Percentiles rank a stretch among this genome's conserved stretches.
Conservation (phyloP, 2,113 vertebrate genomes). For the Cyphomyrus discorhynchus region DNA sequence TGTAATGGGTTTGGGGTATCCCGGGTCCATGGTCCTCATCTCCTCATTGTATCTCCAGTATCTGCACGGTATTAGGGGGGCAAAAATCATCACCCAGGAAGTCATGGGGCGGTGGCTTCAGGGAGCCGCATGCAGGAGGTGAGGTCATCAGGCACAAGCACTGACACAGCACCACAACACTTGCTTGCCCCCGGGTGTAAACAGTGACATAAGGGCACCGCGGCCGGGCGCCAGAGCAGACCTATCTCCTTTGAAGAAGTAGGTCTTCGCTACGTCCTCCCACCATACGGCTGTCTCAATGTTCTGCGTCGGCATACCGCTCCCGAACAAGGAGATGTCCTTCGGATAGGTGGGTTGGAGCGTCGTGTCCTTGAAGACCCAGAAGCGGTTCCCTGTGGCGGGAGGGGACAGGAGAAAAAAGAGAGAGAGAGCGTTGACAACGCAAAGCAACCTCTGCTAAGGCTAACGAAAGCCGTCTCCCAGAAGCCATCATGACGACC, state of each 20-base stretch:
- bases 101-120: background rate
- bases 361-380: slow-evolving; percentile 96
- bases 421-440: slow-evolving; percentile 7
- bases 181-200: background rate
- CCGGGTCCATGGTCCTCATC: slow-evolving; percentile 93
- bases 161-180: background rate
- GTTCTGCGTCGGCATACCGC: slow-evolving; percentile 85
- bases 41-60: slow-evolving; percentile 99
- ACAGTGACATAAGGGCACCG: background rate
- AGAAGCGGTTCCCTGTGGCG: slow-evolving; percentile 86
- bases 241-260: slow-evolving; percentile 99
- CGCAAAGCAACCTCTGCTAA: background rate
- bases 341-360: slow-evolving; percentile 94
- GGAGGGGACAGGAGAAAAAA: slow-evolving; percentile 23
- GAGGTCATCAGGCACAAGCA: background rate
- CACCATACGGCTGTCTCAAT: slow-evolving; percentile 99
- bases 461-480: background rate
- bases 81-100: background rate
- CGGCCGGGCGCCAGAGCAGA: slow-evolving; percentile 40
- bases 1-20: slow-evolving; percentile 93
- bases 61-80: slow-evolving; percentile 47
- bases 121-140: background rate
- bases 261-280: slow-evolving; percentile 97
- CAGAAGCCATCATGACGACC: background rate
- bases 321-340: slow-evolving; percentile 89